phyloP scores from a whole-genome alignment of 1,140 invertebrate genomes.

The Aphis gossypii region DNA sequence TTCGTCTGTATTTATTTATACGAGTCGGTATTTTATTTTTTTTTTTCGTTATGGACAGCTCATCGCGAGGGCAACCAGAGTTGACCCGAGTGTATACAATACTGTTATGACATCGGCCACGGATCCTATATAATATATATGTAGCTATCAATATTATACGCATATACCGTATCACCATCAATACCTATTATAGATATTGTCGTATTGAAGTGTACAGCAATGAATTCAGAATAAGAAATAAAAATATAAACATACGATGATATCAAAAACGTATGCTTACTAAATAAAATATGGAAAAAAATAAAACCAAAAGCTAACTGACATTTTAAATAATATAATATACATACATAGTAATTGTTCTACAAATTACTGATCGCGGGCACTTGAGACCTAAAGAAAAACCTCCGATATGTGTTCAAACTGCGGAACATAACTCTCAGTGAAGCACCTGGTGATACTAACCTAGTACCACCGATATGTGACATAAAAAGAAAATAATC shows the following conservation, averaged over 20 bases:
- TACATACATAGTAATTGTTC: background rate
- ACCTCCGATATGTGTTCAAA: background rate
- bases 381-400: background rate
- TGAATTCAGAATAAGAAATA: background rate
- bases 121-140: background rate
- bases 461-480: background rate
- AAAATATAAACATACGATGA: background rate
- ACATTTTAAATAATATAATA: background rate
- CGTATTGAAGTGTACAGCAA: background rate
- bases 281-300: background rate
- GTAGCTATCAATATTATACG: background rate
- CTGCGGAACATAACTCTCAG: background rate
- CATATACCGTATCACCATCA: background rate
- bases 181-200: background rate
- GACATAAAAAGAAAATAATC: background rate
- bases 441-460: background rate
- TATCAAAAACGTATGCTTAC: background rate
- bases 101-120: conserved; percentile 10
- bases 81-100: background rate
- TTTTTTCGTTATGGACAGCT: background rate
- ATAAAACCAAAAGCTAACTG: background rate
- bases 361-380: background rate
- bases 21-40: background rate
- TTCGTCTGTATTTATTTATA: conserved; percentile 9
- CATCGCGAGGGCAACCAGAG: background rate